These are phyloP conservation scores for Brachionus rotundiformis DNA, from an alignment of 1,140 invertebrate genomes.

Conservation along the genomic window DNA sequence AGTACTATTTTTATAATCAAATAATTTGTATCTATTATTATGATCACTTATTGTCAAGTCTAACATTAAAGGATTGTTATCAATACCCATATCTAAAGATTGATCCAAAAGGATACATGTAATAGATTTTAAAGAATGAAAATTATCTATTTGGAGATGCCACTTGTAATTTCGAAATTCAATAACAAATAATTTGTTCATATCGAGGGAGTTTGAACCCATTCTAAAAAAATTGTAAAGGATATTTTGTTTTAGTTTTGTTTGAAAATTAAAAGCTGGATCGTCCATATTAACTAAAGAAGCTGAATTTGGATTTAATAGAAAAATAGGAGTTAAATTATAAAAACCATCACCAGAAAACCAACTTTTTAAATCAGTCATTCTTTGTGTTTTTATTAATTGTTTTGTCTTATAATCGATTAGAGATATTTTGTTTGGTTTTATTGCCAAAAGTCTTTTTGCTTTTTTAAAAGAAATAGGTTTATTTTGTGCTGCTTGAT, in stretches of 20 bases:
- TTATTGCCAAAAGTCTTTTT: constrained; percentile 70
- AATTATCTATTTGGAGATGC: constrained; percentile 42
- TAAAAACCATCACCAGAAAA: constrained; percentile 46
- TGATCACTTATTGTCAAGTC: constrained; percentile 42
- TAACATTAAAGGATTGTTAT: constrained; percentile 32
- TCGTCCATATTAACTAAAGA: background rate
- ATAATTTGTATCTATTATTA: constrained; percentile 21
- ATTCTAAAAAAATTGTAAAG: constrained; percentile 4
- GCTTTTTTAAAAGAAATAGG: constrained; percentile 63
- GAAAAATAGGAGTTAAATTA: constrained; percentile 31
- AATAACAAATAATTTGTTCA: constrained; percentile 50
- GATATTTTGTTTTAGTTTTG: background rate
- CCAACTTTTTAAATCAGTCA: constrained; percentile 67
- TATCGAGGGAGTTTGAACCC: background rate
- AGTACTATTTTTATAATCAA: background rate
- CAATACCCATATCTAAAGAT: constrained; percentile 42
- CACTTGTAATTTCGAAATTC: constrained; percentile 42
- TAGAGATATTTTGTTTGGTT: constrained; percentile 69
- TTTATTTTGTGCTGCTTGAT: constrained; percentile 71
- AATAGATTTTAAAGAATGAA: constrained; percentile 49
- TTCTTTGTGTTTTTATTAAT: constrained; percentile 69
- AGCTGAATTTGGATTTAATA: background rate
- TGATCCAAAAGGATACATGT: constrained; percentile 46
- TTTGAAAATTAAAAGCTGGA: background rate
- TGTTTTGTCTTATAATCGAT: constrained; percentile 71